Conservation (phyloP, 2,113 vertebrate genomes). For the Gopherus flavomarginatus region DNA sequence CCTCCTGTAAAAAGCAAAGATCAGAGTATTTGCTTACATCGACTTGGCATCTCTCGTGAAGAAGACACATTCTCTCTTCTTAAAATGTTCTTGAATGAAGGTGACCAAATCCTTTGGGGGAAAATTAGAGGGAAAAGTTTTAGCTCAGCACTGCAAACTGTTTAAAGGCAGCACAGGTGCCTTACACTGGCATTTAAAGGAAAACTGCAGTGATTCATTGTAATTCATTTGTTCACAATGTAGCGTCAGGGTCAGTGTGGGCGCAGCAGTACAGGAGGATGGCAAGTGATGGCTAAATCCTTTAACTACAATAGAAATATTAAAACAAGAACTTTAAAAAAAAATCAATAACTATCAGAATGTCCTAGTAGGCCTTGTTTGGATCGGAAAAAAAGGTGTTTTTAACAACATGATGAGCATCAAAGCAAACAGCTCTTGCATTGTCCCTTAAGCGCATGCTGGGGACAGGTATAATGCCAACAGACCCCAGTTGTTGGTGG, state of each 20-base stretch:
- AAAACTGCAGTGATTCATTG: not conserved
- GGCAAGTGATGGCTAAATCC: not conserved
- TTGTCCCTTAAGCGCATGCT: not conserved
- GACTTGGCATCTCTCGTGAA: slow-evolving; percentile 84
- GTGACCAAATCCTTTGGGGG: slow-evolving; percentile 78
- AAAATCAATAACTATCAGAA: not conserved
- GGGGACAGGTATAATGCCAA: not conserved
- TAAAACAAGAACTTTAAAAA: not conserved
- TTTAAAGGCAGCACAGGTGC: not conserved
- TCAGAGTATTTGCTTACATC: slow-evolving; percentile 71
- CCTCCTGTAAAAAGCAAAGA: not conserved
- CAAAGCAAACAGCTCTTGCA: not conserved
- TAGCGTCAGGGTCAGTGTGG: not conserved
- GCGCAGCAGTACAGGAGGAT: not conserved
- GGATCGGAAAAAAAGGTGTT: not conserved
- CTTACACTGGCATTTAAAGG: not conserved
- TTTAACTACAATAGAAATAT: not conserved
- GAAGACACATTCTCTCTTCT: slow-evolving; percentile 84
- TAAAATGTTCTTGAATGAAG: slow-evolving; percentile 85
- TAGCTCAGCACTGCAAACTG: not conserved
- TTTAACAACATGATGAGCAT: not conserved
- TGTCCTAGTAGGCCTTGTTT: not conserved
- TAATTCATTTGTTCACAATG: not conserved
- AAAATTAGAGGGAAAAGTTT: not conserved
- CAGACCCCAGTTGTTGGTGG: too few species aligned